Evolutionary conservation across 2,797 vertebrate genomes (phyloP), one percentile per base, ranked within the genome.

Genomic region (Myotis pilosus): DNA sequence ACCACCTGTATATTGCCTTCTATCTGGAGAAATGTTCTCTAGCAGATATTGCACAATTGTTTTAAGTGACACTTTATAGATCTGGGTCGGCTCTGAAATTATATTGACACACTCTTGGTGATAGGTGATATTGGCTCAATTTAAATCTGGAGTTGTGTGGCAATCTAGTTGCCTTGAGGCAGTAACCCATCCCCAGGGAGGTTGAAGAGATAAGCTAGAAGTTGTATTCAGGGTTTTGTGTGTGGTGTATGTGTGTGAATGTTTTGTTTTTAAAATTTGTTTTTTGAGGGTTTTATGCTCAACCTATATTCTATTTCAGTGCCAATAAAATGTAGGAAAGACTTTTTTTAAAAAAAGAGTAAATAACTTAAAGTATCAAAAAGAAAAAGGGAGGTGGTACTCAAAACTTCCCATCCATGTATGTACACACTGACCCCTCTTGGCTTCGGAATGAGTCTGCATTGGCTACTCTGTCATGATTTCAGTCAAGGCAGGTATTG

Each of bases 271-370:
- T 44, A 75, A 81, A 90, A 84, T 79, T 87, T 91, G 60, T 71
- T 89, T 93, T 23, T 23, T 79, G 86, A 97, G 97, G 97, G 94
- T 96, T 96, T 98, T 97, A 96, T 98, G 97, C 91, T 97, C 97
- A 97, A 97, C 95, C 82, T 96, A 82, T 97, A 84, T 96, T 97
- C 74, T 98, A 79, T 98, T 98, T 94, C 97, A 98, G 97, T 98
- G 98, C 98, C 98, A 98, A 98, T 98, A 98, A 98, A 98, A 92
- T 98, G 97, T 97, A 97, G 96, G 97, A 95, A 95, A 97, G 96
- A 97, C 89, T 96, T 90, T 49, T 96, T 90, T 49, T 91, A 62
- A 55, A 36, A 36, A 9, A 78, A 20, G 41, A 74, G 5, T 75
- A 75, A 76, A 36, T 79, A 55, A 38, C 7, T 55, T 36, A 36